Conservation (phyloP, 2,113 vertebrate genomes). For the Crocuta crocuta region DNA sequence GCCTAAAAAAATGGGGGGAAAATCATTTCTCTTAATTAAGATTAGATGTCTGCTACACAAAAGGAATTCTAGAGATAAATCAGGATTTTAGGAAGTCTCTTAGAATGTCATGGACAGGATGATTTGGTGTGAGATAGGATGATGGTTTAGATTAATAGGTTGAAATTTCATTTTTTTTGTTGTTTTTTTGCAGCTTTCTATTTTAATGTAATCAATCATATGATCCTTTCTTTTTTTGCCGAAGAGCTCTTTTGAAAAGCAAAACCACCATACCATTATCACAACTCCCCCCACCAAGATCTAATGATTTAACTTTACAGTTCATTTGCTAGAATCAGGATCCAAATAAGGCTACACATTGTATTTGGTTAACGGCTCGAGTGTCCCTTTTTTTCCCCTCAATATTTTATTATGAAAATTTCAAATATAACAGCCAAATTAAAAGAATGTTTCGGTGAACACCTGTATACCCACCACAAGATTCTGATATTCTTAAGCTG, state of each 20-base stretch:
- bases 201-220: not conserved
- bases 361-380: not conserved
- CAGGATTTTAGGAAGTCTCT: slow-evolving; percentile 22
- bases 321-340: not conserved
- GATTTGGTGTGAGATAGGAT: slow-evolving; percentile 40
- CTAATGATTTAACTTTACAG: not conserved
- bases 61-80: slow-evolving; percentile 33
- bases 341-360: not conserved
- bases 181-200: not conserved
- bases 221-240: not conserved
- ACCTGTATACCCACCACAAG: not conserved
- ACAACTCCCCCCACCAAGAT: too few relatives aligned
- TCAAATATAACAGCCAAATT: not conserved
- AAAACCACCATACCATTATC: not conserved
- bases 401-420: slow-evolving; percentile 1
- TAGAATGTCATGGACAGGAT: not conserved
- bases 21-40: slow-evolving; percentile 11
- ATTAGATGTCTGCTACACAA: not conserved
- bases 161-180: not conserved
- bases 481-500: not conserved
- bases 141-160: not conserved
- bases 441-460: not conserved
- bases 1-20: not conserved
- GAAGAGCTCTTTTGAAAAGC: slow-evolving; percentile 2
- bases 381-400: too few relatives aligned